A percentile compares a stretch with the other conserved stretches of the same genome.
Conservation (phyloP, 2,888 invertebrate genomes). For the Ophraella communa region DNA sequence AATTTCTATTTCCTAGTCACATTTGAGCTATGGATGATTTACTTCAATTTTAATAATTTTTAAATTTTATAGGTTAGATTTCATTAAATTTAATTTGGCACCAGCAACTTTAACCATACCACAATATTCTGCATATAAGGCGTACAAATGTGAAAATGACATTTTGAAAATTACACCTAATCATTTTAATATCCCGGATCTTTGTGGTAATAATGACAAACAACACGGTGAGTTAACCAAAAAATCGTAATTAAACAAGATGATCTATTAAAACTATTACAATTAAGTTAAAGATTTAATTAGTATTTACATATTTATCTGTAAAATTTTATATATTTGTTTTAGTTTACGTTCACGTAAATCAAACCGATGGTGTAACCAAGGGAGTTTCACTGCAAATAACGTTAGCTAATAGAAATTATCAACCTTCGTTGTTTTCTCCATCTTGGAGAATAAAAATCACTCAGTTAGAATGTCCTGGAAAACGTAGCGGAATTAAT, state of each 20-base stretch:
- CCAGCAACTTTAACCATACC: conserved; percentile 51
- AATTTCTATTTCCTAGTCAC: too few species aligned
- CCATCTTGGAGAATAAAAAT: conserved; percentile 53
- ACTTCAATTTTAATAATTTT: neutral
- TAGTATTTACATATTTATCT: too few species aligned
- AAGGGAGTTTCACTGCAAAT: conserved; percentile 44
- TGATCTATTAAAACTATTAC: too few species aligned
- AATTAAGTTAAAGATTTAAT: too few species aligned
- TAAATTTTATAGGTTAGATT: conserved; percentile 59
- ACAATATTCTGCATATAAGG: conserved; percentile 50
- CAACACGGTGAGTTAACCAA: conserved; percentile 69
- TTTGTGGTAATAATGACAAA: conserved; percentile 70
- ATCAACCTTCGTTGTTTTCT: conserved; percentile 28
- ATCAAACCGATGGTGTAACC: conserved; percentile 41
- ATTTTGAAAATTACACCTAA: conserved; percentile 64
- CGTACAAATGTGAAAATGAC: conserved; percentile 61
- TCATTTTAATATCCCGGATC: conserved; percentile 61
- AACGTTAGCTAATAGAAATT: conserved; percentile 60
- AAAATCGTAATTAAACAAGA: too few species aligned
- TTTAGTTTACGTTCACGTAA: conserved; percentile 49
- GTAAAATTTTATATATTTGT: neutral
- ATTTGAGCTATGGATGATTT: too few species aligned
- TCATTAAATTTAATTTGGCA: conserved; percentile 64
- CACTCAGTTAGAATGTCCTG: conserved; percentile 56
- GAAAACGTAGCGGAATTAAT: conserved; percentile 36